Percentiles rank a stretch among this genome's conserved stretches.
These are phyloP conservation scores for Reinhardtius hippoglossoides DNA, from an alignment of 2,113 vertebrate species.

Conservation along the genomic window DNA sequence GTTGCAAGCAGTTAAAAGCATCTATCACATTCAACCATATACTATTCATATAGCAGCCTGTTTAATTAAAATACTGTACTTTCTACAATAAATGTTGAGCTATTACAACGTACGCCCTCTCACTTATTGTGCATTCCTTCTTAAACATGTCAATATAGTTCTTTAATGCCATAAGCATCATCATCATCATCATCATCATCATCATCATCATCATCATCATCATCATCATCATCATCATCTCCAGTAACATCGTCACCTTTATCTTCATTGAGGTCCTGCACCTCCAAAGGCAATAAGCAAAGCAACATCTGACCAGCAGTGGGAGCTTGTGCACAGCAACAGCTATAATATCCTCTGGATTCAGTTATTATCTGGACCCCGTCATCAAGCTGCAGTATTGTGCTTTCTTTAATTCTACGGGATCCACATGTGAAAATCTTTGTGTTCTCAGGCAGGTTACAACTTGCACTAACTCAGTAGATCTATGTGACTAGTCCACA, in stretches of 20 bases:
- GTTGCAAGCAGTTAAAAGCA: not conserved
- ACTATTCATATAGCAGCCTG: not conserved
- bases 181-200: not conserved
- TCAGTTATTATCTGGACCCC: too few species aligned
- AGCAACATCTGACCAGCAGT: not conserved
- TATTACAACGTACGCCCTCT: not conserved
- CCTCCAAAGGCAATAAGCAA: not conserved
- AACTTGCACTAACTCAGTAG: not conserved
- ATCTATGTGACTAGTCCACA: slow-evolving; percentile 27
- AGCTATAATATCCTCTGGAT: too few species aligned
- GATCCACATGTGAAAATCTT: not conserved
- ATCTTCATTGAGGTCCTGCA: not conserved
- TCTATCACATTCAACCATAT: slow-evolving; percentile 3
- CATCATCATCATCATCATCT: too few species aligned
- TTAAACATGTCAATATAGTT: slow-evolving; percentile 5
- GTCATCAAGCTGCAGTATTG: not conserved
- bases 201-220: not conserved
- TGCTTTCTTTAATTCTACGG: not conserved
- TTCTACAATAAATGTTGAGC: not conserved
- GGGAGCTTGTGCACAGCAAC: too few species aligned
- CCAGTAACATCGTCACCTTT: not conserved
- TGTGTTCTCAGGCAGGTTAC: slow-evolving; percentile 2
- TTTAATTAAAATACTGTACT: not conserved
- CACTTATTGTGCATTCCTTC: not conserved
- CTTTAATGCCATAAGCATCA: not conserved